Evolutionary conservation across 1,140 invertebrate genomes (phyloP).

Genomic region (Drosophila setifemur): DNA sequence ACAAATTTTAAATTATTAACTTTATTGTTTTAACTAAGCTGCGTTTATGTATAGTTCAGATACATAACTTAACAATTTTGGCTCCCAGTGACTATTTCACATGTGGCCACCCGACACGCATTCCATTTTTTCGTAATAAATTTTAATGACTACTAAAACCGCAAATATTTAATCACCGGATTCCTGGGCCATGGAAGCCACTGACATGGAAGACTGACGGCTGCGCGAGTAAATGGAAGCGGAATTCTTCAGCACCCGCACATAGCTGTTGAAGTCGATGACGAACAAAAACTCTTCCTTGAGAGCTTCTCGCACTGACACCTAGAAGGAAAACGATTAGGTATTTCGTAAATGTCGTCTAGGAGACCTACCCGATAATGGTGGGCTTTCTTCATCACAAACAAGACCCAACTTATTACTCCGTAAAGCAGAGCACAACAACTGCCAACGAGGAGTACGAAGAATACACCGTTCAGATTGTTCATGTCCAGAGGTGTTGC

Average conservation of each 20-base stretch:
- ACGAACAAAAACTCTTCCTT: conserved; percentile 90
- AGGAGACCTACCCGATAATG: conserved; percentile 67
- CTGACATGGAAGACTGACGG: conserved; percentile 68
- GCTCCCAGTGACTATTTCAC: neutral
- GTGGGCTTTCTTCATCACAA: conserved; percentile 65
- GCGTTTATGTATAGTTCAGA: neutral
- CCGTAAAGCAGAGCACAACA: conserved; percentile 81
- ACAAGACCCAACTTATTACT: conserved; percentile 75
- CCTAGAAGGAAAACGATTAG: conserved; percentile 79
- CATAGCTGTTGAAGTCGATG: conserved; percentile 88
- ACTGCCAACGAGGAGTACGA: conserved; percentile 86
- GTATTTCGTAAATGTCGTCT: conserved; percentile 21
- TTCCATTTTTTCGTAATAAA: conserved; percentile 46
- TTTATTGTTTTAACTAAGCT: neutral
- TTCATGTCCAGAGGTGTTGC: conserved; percentile 83
- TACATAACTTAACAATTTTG: neutral
- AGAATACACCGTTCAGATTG: conserved; percentile 89
- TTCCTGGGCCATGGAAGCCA: conserved; percentile 42
- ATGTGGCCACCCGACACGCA: conserved; percentile 10
- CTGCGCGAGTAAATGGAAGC: conserved; percentile 72
- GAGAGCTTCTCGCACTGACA: conserved; percentile 87
- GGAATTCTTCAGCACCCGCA: conserved; percentile 84
- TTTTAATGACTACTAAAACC: conserved; percentile 24
- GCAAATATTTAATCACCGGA: conserved; percentile 17
- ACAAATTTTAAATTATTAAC: too few relatives aligned